These are phyloP conservation scores for Clarias laeviceps DNA, from an alignment of 2,797 vertebrate species.

Conservation along the genomic window DNA sequence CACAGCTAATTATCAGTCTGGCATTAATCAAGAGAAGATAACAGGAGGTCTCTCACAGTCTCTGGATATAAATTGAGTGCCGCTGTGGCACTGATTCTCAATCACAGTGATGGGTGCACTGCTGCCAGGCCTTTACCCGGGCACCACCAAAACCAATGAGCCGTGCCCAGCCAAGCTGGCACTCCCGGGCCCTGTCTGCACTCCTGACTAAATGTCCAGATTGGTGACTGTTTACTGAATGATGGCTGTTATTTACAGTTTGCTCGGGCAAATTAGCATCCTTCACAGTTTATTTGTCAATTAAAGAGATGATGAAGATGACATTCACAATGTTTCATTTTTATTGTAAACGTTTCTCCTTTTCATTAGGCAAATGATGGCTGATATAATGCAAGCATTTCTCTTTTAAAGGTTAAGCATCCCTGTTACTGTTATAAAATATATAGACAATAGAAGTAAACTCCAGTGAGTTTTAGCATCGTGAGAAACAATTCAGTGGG, in stretches of 20 bases:
- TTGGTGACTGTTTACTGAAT: conserved; percentile 48
- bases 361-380: conserved; percentile 19
- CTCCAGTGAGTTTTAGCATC: conserved; percentile 15
- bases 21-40: conserved; percentile 46
- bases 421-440: conserved; percentile 3
- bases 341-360: conserved; percentile 30
- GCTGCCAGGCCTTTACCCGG: conserved; percentile 54
- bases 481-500: conserved; percentile 38
- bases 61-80: conserved; percentile 46
- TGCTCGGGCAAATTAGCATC: conserved; percentile 41
- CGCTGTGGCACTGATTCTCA: conserved; percentile 45
- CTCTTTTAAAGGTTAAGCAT: conserved; percentile 4
- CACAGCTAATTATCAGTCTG: conserved; percentile 52
- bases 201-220: conserved; percentile 51
- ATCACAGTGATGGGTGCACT: conserved; percentile 51
- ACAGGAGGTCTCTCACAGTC: conserved; percentile 44
- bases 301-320: conserved; percentile 41
- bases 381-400: conserved; percentile 12
- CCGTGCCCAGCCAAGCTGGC: conserved; percentile 53
- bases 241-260: conserved; percentile 47
- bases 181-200: conserved; percentile 28
- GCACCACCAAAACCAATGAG: conserved; percentile 50
- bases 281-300: conserved; percentile 43
- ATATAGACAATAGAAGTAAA: conserved; percentile 28
- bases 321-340: conserved; percentile 21